phyloP scores from a whole-genome alignment of 2,797 vertebrate species.

The Threskiornis aethiopicus region DNA sequence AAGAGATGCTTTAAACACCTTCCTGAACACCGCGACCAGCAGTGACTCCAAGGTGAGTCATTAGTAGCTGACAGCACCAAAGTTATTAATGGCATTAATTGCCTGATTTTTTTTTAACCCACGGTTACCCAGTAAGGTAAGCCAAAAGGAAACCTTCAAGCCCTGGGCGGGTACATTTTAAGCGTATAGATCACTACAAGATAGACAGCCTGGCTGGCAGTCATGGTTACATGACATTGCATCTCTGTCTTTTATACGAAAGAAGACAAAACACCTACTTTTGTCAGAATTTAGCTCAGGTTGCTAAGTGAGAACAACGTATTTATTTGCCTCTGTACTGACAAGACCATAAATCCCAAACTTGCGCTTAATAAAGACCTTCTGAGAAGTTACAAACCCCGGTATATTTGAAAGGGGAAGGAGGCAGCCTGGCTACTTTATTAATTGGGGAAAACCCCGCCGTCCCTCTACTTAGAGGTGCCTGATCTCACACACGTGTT shows the following conservation, averaged over 20 bases:
- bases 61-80: neutral
- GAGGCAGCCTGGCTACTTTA: neutral
- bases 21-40: rapidly evolving
- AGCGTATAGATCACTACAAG: neutral
- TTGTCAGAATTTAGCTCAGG: constrained; percentile 29
- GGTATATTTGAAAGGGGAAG: neutral
- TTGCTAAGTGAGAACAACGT: constrained; percentile 6
- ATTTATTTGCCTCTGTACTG: neutral
- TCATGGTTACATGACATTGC: neutral
- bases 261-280: neutral
- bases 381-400: neutral
- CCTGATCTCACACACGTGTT: neutral
- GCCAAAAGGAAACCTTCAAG: rapidly evolving
- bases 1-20: neutral
- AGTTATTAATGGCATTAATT: neutral
- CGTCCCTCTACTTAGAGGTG: neutral
- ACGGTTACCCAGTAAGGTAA: neutral
- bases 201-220: neutral
- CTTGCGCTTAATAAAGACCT: neutral
- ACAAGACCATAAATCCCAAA: neutral
- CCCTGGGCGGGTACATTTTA: neutral
- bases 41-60: neutral
- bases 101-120: neutral
- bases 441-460: neutral
- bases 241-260: neutral